phyloP scores from a whole-genome alignment of 2,797 vertebrate species.

The Ctenopoma kingsleyae region DNA sequence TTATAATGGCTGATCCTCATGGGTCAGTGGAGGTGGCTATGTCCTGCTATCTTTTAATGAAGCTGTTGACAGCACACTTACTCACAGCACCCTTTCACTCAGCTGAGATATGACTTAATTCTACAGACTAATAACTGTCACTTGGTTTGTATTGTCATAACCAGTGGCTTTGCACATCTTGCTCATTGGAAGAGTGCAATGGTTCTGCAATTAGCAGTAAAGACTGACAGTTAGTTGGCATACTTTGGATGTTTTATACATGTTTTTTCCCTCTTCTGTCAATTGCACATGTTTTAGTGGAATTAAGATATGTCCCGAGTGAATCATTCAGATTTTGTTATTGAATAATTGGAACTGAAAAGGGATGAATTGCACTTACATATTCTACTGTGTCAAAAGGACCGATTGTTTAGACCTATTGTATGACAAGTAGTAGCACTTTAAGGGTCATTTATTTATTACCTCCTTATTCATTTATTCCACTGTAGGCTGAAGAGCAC shows the following conservation, averaged over 20 bases:
- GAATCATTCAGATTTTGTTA: neutral
- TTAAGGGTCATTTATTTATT: neutral
- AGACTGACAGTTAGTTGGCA: neutral
- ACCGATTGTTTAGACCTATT: too few species aligned
- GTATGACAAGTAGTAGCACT: too few species aligned
- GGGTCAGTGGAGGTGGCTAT: slow-evolving; percentile 22
- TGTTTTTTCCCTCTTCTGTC: neutral
- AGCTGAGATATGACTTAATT: slow-evolving; percentile 25
- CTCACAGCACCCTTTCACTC: slow-evolving; percentile 26
- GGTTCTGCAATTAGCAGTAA: neutral
- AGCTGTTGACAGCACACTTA: slow-evolving; percentile 40
- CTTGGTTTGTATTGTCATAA: slow-evolving; percentile 5
- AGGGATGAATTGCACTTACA: too few species aligned
- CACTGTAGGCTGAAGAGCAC: neutral
- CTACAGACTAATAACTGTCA: slow-evolving; percentile 17
- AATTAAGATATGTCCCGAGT: neutral
- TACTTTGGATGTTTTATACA: neutral
- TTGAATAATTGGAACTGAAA: neutral
- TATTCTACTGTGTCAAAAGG: too few species aligned
- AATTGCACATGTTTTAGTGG: neutral
- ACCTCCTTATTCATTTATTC: neutral
- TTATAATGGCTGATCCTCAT: slow-evolving; percentile 17
- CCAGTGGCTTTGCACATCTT: slow-evolving; percentile 9
- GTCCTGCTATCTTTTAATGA: slow-evolving; percentile 45
- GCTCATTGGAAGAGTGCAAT: neutral